Conservation (phyloP, 37 sponge, comb jelly and placozoan species). For the Chondrilla cf. caribensis region DNA sequence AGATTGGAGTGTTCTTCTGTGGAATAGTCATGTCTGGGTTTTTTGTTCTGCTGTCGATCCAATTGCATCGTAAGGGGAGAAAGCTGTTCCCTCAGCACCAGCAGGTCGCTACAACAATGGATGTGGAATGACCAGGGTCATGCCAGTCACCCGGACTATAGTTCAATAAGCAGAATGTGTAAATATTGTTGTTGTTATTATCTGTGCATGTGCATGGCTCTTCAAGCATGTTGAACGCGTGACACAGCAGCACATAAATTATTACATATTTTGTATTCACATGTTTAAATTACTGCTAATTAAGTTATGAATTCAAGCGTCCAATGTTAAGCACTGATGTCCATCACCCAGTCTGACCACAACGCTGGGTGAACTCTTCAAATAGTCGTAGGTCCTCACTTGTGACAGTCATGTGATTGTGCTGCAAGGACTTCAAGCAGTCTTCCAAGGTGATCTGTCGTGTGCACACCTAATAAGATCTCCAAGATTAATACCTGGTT, state of each 20-base stretch:
- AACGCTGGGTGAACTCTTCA: conserved; percentile 43
- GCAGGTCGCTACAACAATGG: too few species aligned
- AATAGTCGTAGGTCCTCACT: conserved; percentile 31
- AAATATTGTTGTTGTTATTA: too few species aligned
- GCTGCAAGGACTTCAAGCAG: conserved; percentile 38
- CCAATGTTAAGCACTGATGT: too few species aligned
- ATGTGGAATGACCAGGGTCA: too few species aligned
- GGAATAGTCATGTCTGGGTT: conserved; percentile 34
- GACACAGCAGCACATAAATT: too few species aligned
- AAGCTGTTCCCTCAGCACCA: conserved; percentile 35
- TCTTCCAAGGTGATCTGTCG: conserved; percentile 31
- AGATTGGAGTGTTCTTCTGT: conserved; percentile 38
- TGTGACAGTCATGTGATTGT: conserved; percentile 38
- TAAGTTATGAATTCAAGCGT: background rate
- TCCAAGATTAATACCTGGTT: background rate
- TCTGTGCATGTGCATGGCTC: too few species aligned
- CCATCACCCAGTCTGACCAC: conserved; percentile 41
- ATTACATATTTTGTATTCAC: too few species aligned
- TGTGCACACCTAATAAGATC: conserved; percentile 14
- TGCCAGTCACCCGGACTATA: too few species aligned
- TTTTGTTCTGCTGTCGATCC: conserved; percentile 23
- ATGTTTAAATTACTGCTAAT: too few species aligned
- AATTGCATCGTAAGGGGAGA: conserved; percentile 34
- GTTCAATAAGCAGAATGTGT: too few species aligned
- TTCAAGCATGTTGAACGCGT: too few species aligned